Percentiles rank a stretch among this genome's conserved stretches.
These are phyloP conservation scores for Aphaenogaster floridana DNA, from an alignment of 1,140 invertebrate species.

Conservation along the genomic window DNA sequence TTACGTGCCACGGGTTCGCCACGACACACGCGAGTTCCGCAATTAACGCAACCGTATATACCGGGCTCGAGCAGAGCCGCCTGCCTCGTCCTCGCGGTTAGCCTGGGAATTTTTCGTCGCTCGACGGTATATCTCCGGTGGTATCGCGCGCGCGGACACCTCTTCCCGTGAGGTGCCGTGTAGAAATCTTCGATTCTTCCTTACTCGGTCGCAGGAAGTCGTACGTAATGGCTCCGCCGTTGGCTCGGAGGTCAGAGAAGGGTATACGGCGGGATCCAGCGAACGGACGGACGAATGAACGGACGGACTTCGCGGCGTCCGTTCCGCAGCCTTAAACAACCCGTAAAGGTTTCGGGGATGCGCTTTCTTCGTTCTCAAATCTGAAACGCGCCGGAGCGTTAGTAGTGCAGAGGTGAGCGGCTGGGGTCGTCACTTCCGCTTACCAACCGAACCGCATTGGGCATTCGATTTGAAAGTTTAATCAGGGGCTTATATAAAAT, in stretches of 20 bases:
- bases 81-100: slow-evolving; percentile 14
- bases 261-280: slow-evolving; percentile 56
- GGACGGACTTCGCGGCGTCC: slow-evolving; percentile 55
- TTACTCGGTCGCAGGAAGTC: slow-evolving; percentile 78
- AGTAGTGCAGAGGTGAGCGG: slow-evolving; percentile 87
- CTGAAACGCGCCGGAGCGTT: slow-evolving; percentile 81
- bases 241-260: slow-evolving; percentile 71
- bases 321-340: slow-evolving; percentile 81
- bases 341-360: slow-evolving; percentile 81
- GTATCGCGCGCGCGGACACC: slow-evolving; percentile 55
- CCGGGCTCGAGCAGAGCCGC: slow-evolving; percentile 16
- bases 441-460: slow-evolving; percentile 84
- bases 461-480: slow-evolving; percentile 87
- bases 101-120: slow-evolving; percentile 48
- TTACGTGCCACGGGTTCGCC: slow-evolving; percentile 15
- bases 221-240: slow-evolving; percentile 76
- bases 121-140: slow-evolving; percentile 43
- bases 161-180: slow-evolving; percentile 43
- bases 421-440: slow-evolving; percentile 86
- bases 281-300: neutral
- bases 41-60: slow-evolving; percentile 50
- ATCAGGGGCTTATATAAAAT: slow-evolving; percentile 86
- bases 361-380: slow-evolving; percentile 84
- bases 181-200: slow-evolving; percentile 68
- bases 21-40: slow-evolving; percentile 38